Conservation (phyloP, 2,113 vertebrate species). For the Melospiza georgiana region DNA sequence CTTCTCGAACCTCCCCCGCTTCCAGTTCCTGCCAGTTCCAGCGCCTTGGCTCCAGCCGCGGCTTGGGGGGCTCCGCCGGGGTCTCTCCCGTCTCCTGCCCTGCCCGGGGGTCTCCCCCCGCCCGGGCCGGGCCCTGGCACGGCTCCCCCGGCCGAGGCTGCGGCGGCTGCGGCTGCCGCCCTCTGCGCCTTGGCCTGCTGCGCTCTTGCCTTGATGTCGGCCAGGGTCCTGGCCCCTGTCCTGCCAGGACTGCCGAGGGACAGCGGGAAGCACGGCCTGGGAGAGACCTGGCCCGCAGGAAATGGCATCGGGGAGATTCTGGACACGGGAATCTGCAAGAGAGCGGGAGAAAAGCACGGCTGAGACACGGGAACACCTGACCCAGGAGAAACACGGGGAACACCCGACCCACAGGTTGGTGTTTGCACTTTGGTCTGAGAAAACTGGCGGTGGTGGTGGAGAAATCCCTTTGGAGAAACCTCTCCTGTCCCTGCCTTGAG, state of each 20-base stretch:
- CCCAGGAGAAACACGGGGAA: neutral
- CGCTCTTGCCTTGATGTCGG: constrained; percentile 97
- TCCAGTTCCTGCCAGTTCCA: constrained; percentile 80
- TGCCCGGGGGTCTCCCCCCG: constrained; percentile 46
- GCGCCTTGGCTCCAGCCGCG: constrained; percentile 10
- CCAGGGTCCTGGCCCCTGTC: constrained; percentile 92
- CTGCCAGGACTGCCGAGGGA: constrained; percentile 84
- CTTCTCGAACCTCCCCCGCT: constrained; percentile 77
- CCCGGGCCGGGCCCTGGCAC: constrained; percentile 84
- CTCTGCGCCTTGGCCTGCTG: constrained; percentile 90
- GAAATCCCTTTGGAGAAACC: neutral
- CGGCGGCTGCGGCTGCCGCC: constrained; percentile 75
- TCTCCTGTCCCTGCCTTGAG: neutral
- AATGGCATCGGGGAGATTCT: constrained; percentile 84
- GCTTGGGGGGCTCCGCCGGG: neutral
- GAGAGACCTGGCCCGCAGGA: constrained; percentile 85
- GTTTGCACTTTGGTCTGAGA: rapidly evolving
- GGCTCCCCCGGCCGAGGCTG: constrained; percentile 72
- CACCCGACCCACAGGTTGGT: rapidly evolving
- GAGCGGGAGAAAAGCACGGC: neutral
- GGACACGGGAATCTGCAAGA: constrained; percentile 88
- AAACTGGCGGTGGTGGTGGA: neutral
- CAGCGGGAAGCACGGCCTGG: constrained; percentile 81
- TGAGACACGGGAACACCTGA: neutral
- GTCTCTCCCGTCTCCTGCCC: neutral